phyloP scores from a whole-genome alignment of 2,797 vertebrate species.

The Odontamblyopus lacepedii region DNA sequence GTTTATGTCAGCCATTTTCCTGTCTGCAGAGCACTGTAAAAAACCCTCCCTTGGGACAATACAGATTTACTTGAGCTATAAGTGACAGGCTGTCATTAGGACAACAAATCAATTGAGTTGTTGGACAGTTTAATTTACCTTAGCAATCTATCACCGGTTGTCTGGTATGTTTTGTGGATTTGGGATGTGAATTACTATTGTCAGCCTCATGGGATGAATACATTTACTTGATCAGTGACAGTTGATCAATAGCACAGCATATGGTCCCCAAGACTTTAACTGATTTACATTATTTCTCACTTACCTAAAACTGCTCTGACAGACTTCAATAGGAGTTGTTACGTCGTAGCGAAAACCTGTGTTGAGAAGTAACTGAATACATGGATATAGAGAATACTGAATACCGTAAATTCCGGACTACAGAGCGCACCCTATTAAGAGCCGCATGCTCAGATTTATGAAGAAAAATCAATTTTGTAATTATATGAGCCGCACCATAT shows the following conservation, averaged over 20 bases:
- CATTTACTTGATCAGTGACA: conserved; percentile 27
- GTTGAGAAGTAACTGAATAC: too few relatives aligned
- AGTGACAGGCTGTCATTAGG: conserved; percentile 46
- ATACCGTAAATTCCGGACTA: too few relatives aligned
- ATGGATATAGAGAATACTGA: too few relatives aligned
- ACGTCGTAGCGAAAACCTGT: conserved; percentile 2
- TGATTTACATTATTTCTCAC: conserved; percentile 12
- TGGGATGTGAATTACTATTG: not conserved
- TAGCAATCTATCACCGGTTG: conserved; percentile 8
- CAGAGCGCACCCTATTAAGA: too few relatives aligned
- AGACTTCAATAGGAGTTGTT: conserved; percentile 5
- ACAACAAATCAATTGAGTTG: conserved; percentile 49
- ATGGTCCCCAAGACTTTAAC: conserved; percentile 6
- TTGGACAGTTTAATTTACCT: conserved; percentile 42
- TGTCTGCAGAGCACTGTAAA: conserved; percentile 17
- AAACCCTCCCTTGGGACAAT: conserved; percentile 41
- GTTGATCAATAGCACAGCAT: conserved; percentile 31
- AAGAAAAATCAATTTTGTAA: too few relatives aligned
- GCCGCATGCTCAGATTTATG: too few relatives aligned
- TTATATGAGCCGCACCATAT: too few relatives aligned
- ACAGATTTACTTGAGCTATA: conserved; percentile 43
- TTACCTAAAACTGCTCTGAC: not conserved
- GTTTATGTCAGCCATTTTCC: conserved; percentile 45
- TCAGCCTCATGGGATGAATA: conserved; percentile 17
- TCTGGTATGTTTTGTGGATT: not conserved